These are phyloP conservation scores for Tenthredo notha DNA, from an alignment of 2,888 invertebrate species.

Conservation along the genomic window DNA sequence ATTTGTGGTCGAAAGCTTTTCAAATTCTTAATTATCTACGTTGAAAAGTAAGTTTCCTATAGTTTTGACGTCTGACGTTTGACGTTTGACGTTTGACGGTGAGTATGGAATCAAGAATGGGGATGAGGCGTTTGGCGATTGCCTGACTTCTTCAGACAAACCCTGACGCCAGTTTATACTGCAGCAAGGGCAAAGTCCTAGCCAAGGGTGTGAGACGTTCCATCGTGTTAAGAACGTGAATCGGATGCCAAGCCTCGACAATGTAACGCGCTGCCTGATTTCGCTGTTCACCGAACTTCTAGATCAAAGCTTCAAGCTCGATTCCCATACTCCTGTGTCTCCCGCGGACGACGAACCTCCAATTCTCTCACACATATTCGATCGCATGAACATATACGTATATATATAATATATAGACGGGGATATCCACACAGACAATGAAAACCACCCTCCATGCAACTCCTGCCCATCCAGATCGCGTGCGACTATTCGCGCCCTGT, in stretches of 20 bases:
- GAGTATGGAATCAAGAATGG: neutral
- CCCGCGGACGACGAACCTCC: neutral
- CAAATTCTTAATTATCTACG: neutral
- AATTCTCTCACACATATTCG: neutral
- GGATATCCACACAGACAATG: neutral
- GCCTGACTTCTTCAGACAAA: slow-evolving; percentile 33
- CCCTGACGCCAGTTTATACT: neutral
- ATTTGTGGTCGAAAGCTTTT: neutral
- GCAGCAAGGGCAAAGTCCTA: neutral
- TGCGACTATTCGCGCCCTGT: slow-evolving; percentile 32
- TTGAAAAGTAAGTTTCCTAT: slow-evolving; percentile 6
- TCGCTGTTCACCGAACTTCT: slow-evolving; percentile 32
- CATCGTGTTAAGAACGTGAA: slow-evolving; percentile 28
- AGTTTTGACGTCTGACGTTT: slow-evolving; percentile 26
- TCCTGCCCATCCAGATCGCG: neutral
- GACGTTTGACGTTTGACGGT: slow-evolving; percentile 31
- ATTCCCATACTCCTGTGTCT: neutral
- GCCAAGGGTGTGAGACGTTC: neutral
- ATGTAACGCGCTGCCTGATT: slow-evolving; percentile 32
- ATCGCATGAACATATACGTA: neutral
- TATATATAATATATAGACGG: neutral
- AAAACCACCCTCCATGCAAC: neutral
- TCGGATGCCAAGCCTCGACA: slow-evolving; percentile 29
- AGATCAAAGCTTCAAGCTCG: slow-evolving; percentile 41
- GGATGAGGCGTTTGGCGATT: neutral